Base-by-base conservation (phyloP, 2,888 invertebrate species). In the Cheilosia scutellata region DNA sequence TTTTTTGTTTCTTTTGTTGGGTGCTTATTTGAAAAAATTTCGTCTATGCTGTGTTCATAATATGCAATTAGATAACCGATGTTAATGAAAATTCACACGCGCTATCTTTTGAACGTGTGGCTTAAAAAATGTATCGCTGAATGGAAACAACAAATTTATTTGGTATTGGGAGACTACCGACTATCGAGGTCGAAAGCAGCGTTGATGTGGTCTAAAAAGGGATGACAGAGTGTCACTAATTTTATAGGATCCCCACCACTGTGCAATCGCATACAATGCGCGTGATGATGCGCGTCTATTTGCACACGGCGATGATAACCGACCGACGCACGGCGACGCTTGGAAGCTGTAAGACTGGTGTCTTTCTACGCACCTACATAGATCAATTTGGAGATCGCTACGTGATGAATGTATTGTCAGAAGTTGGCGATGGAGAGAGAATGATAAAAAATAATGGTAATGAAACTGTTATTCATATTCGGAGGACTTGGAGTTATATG, bases 61-160 rank as follows among this genome's bases (percentile, higher is more conserved):
- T 44, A 40, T 58, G 44, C 57, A 75, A 72, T 86, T 86, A 77
- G 72, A 77, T 86, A 86, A 86, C 66, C 62, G 66, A 77, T 82
- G 82, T 82, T 82, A 86, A 82, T 86, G 84, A 86, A 84, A 86
- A 86, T 82, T 82, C 72, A 86, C 86, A 80, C 80, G 80, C 71
- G 80, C 82, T 65, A 55, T 42, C 27, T 65, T 71, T 29, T 63
- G 51, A 65, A 82, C 42, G 20, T 60, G 16, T 37, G 33, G 44
- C 29, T 72, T 53, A 29, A 47, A 20, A 31, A 55, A 20, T 7
- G 7, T 11, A 11, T 11, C 11, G 11, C 37, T 11, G 37, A 37
- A 37, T 11, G 37, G 11, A 37, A 11, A 11, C 1, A 37, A 37
- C 1, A 11, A 55, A 9, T n/a, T 27, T 11, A 40, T 58, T 72